These are phyloP conservation scores for Dendrocincla tyrannina DNA, from an alignment of 2,797 vertebrate genomes.

Conservation along the genomic window DNA sequence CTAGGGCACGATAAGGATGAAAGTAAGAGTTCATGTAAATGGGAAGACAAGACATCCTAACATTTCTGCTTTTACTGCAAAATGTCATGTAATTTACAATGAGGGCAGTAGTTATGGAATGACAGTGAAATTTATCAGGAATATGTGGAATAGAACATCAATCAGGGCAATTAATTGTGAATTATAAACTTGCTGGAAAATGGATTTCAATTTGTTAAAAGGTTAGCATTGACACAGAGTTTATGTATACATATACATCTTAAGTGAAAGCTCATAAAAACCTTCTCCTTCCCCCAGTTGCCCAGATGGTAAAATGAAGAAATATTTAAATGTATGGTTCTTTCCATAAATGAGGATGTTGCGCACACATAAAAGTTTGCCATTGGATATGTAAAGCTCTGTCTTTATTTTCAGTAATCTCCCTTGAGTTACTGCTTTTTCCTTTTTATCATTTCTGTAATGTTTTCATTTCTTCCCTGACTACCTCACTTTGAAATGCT, in stretches of 20 bases:
- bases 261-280: not conserved
- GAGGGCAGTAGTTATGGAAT: not conserved
- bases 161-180: not conserved
- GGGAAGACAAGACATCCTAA: not conserved
- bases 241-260: not conserved
- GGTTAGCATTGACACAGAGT: not conserved
- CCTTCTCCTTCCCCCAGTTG: not conserved
- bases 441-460: not conserved
- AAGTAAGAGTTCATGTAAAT: not conserved
- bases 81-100: not conserved
- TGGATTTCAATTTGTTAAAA: not conserved
- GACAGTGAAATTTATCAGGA: not conserved
- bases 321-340: not conserved
- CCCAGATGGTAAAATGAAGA: constrained; percentile 6
- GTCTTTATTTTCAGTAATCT: not conserved
- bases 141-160: not conserved
- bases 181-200: not conserved
- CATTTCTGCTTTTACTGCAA: not conserved
- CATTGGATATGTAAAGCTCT: not conserved
- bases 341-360: not conserved
- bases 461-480: not conserved
- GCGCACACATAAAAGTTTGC: not conserved
- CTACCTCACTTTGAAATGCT: not conserved
- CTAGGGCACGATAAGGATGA: not conserved
- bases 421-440: not conserved